Base-by-base conservation (phyloP, 2,797 vertebrate genomes). In the Pangasius mekongensis region DNA sequence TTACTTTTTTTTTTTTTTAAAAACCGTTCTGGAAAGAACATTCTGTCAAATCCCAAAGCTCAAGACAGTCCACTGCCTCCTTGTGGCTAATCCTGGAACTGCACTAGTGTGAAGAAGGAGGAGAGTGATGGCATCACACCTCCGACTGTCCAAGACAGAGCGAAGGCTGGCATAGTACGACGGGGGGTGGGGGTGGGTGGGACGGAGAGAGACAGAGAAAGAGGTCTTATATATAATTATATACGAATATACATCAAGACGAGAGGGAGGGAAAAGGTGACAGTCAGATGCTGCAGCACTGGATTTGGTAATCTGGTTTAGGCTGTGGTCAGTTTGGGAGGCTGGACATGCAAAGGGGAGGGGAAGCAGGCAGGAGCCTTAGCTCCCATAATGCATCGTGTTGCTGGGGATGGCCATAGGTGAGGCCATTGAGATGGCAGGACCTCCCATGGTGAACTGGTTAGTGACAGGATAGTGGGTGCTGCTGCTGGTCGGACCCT, bases 331-430 rank as follows among this genome's bases (percentile, higher is more conserved):
- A 91, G 90, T 92, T 92, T 89, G 39, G 89, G 89, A 89, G 90
- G 92, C 80, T 92, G 91, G 89, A 94, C 95, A 96, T 95, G 95
- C 94, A 92, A 88, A 83, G 87, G 87, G 33, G 39, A 16, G 7
- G 87, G 90, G 43, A 87, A 85, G 89, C 84, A 73, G 30, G 47
- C 7, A 66, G 64, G 74, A 49, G 84, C 66, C 94, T 96, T 97
- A 99, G 96, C 97, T 98, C 90, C 98, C 98, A 54, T 99, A 98
- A 96, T 99, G 98, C 97, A 99, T 97, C 93, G 98, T 98, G 96
- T 98, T 98, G 97, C 97, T 98, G 88, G 97, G 97, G 95, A 99
- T 97, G 91, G 97, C 97, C 97, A 98, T 97, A 8, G 98, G 98
- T 0, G 98, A 98, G 22, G 98, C 98, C 98, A 99, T 99, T 85